These are phyloP conservation scores for Eubasilissa regina DNA, from an alignment of 1,140 invertebrate genomes.

Conservation along the genomic window DNA sequence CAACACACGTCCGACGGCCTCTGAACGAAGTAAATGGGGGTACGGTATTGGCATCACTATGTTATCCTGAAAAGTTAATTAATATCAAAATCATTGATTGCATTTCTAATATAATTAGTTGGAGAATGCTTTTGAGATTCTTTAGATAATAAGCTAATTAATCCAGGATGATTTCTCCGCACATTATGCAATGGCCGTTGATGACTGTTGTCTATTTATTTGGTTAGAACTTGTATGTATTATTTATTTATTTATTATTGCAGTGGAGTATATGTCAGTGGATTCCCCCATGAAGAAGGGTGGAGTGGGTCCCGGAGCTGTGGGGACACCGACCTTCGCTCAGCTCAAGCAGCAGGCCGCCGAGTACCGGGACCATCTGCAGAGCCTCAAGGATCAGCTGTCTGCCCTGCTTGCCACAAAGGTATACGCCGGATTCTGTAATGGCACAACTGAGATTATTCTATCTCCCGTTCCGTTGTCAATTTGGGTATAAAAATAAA, in stretches of 20 bases:
- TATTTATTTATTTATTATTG: conserved; percentile 30
- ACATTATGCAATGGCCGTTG: too few species aligned
- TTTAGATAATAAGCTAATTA: too few species aligned
- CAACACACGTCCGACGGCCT: conserved; percentile 75
- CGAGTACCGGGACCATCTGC: conserved; percentile 71
- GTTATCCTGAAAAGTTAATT: neutral
- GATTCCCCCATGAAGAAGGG: conserved; percentile 65
- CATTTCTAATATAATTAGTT: too few species aligned
- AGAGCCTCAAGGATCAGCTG: conserved; percentile 72
- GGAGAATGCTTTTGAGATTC: too few species aligned
- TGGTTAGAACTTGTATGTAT: too few species aligned
- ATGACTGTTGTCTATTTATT: too few species aligned
- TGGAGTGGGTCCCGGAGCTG: conserved; percentile 62
- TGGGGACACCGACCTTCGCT: conserved; percentile 28
- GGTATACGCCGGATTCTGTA: conserved; percentile 61
- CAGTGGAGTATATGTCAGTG: conserved; percentile 63
- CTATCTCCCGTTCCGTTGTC: too few species aligned
- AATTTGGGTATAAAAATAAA: too few species aligned
- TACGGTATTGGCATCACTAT: neutral
- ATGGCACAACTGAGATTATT: too few species aligned
- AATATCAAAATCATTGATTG: neutral
- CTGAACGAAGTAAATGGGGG: conserved; percentile 78
- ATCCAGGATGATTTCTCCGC: too few species aligned
- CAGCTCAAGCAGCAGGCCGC: conserved; percentile 60
- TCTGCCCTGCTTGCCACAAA: conserved; percentile 69